Base-by-base conservation (phyloP, 1,140 invertebrate genomes). In the Orchesella cincta region DNA sequence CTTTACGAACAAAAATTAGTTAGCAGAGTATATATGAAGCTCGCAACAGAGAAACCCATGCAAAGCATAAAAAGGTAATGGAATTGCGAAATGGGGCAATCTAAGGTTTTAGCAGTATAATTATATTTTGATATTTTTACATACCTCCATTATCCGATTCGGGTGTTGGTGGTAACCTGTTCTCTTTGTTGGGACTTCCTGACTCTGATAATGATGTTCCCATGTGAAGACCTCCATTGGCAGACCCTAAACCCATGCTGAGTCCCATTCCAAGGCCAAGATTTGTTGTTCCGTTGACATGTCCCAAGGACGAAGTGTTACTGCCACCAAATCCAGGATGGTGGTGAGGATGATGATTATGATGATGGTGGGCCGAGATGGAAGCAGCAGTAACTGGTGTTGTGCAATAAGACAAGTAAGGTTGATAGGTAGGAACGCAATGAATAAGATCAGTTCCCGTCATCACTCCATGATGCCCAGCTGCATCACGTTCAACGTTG, bases 171-270 rank as follows among this genome's bases (percentile, higher is more conserved):
- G 80, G 80, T 1, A 81, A 51, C 23, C 80, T 34, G 70, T 81
- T 81, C 67, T 81, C 80, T 54, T 81, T 81, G 67, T 81, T 81
- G 8, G 80, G 80, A 70, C 80, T 81, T 35, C 78, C 80, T 23
- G 77, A 75, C 54, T 81, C 80, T 3, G 77, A 67, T 52, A 74
- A 20, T 8, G 36, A 20, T 14, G 71, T 73, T 73, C 46, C 71
- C 34, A 46, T 73, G 23, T 64, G 28, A 33, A 12, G 67, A 28
- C 29, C 29, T 28, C 12, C n/a, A 23, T 12, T 5, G 12, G 5
- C 1, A 23, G 26, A 14, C n/a, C 26, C 33, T 33, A 67, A 8
- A 33, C 62, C 62, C 31, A 31, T 33, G 5, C 26, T 31, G 8
- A 31, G 14, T 29, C 62, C 62, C 31, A 67, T 33, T 8, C 62